These are phyloP conservation scores for Otocyon megalotis DNA, from an alignment of 2,113 vertebrate species.

Conservation along the genomic window DNA sequence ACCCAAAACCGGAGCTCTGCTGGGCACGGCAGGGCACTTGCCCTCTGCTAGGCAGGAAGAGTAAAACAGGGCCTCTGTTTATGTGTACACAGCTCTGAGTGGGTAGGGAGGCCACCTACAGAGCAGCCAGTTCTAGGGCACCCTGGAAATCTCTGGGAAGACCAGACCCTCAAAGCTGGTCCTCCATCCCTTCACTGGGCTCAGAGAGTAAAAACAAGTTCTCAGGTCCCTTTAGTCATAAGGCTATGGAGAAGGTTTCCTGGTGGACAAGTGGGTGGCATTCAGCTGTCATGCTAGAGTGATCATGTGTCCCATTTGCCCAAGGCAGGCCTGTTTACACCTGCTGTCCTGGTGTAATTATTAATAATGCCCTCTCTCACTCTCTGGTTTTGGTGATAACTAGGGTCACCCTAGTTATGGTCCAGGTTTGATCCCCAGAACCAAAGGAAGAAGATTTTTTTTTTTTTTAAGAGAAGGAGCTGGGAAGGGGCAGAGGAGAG, in stretches of 20 bases:
- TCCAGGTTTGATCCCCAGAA: background rate
- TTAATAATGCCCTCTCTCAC: slow-evolving; percentile 31
- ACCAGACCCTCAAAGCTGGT: background rate
- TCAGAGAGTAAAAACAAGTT: background rate
- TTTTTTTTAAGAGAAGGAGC: background rate
- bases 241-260: background rate
- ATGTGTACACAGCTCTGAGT: background rate
- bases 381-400: background rate
- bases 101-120: background rate
- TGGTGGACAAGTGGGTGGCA: background rate
- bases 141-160: background rate
- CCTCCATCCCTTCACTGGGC: background rate
- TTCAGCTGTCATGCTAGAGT: background rate
- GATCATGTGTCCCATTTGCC: background rate
- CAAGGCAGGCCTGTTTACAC: slow-evolving; percentile 1
- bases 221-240: background rate
- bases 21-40: background rate
- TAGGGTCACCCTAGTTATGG: background rate
- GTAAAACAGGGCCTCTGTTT: slow-evolving; percentile 37
- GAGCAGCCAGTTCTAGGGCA: background rate
- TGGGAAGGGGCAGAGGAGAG: background rate
- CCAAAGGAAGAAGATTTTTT: background rate
- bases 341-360: slow-evolving; percentile 53
- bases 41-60: background rate
- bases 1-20: slow-evolving; percentile 7